phyloP scores from a whole-genome alignment of 2,797 vertebrate genomes.

The Echeneis naucrates region DNA sequence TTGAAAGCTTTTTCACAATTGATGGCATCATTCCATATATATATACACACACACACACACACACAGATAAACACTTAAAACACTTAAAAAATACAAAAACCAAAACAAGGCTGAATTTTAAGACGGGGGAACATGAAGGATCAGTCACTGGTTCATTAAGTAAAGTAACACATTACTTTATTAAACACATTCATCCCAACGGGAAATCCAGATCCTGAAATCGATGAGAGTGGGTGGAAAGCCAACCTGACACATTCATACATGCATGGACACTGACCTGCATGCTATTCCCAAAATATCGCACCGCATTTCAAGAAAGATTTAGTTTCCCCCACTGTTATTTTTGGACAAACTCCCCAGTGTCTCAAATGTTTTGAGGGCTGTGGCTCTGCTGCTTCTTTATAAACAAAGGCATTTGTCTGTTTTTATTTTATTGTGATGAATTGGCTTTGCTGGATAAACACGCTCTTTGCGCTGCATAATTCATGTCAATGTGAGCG shows the following conservation, averaged over 20 bases:
- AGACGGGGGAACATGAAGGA: not conserved
- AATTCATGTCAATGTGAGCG: not conserved
- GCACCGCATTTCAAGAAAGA: not conserved
- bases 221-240: too few species aligned
- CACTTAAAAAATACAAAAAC: not conserved
- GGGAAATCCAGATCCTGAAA: constrained; percentile 21
- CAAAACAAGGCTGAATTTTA: not conserved
- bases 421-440: not conserved
- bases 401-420: not conserved
- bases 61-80: too few species aligned
- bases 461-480: not conserved
- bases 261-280: not conserved
- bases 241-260: not conserved
- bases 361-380: not conserved
- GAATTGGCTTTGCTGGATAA: not conserved
- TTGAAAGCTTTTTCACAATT: not conserved
- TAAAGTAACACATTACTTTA: not conserved
- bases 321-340: not conserved
- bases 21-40: too few species aligned
- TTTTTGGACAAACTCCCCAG: not conserved
- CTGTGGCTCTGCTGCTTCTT: not conserved
- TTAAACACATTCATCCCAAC: not conserved
- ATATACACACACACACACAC: too few species aligned
- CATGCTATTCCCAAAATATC: not conserved
- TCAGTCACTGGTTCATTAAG: not conserved